A percentile compares a stretch with the other conserved stretches of the same genome.
These are phyloP conservation scores for Epinephelus moara DNA, from an alignment of 2,113 vertebrate species.

Conservation along the genomic window DNA sequence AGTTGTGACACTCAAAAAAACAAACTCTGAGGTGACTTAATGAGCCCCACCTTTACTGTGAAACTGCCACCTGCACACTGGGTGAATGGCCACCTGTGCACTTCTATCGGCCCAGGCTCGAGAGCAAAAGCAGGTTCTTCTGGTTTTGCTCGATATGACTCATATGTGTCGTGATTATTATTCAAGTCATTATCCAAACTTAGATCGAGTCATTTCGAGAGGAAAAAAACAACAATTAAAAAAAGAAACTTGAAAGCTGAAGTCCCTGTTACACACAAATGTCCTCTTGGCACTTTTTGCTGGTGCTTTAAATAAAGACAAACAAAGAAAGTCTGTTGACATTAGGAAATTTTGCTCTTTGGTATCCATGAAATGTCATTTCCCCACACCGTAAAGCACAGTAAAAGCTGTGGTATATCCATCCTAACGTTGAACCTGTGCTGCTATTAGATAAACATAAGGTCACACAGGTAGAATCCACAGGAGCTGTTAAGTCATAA, in stretches of 20 bases:
- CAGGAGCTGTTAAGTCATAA: constrained; percentile 2
- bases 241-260: constrained; percentile 1
- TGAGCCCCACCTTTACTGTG: constrained; percentile 26
- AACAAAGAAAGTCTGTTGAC: constrained; percentile 11
- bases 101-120: background rate
- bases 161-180: constrained; percentile 38
- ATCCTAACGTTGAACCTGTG: constrained; percentile 25
- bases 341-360: constrained; percentile 59
- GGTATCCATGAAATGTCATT: constrained; percentile 62
- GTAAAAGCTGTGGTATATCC: background rate
- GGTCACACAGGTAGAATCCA: background rate
- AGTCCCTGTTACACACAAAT: constrained; percentile 27
- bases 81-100: background rate
- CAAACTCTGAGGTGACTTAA: background rate
- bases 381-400: constrained; percentile 13
- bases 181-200: constrained; percentile 73
- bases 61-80: constrained; percentile 23
- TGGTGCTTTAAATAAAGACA: constrained; percentile 35
- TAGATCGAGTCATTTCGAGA: constrained; percentile 36
- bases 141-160: constrained; percentile 41
- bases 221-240: constrained; percentile 7
- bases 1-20: background rate
- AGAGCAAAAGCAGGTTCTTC: constrained; percentile 63
- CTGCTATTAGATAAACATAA: constrained; percentile 2
- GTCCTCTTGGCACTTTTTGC: constrained; percentile 39